Percentiles rank a stretch among this genome's conserved stretches.
Evolutionary conservation across 2,797 vertebrate genomes (phyloP).

Genomic region (Phrynocephalus guinanensis): DNA sequence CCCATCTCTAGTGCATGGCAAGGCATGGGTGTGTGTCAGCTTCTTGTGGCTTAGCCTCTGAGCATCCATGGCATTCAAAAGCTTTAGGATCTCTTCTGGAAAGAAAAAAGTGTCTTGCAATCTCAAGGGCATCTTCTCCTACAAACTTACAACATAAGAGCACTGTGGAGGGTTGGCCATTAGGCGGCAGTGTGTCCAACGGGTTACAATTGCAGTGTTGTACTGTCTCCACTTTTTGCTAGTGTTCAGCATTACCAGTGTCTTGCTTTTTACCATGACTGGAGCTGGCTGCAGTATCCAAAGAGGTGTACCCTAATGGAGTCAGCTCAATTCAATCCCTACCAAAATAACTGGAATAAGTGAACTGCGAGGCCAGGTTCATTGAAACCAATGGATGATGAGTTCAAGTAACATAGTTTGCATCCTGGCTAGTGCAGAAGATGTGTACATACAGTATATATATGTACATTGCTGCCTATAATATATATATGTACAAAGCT

Average conservation of each 20-base stretch:
- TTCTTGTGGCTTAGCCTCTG: neutral
- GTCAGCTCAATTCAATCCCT: neutral
- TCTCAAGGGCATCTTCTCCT: neutral
- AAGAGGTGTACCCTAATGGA: neutral
- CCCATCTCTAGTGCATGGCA: too few relatives aligned
- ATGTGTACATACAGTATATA: too few relatives aligned
- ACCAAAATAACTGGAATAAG: neutral
- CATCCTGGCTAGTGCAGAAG: neutral
- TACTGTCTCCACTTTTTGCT: neutral
- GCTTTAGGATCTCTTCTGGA: neutral
- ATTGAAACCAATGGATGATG: neutral
- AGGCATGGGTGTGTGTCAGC: neutral
- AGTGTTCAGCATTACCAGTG: neutral
- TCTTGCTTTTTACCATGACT: neutral
- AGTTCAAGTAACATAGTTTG: neutral
- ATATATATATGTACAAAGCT: too few relatives aligned
- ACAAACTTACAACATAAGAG: neutral
- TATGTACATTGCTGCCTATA: too few relatives aligned
- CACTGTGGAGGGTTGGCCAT: neutral
- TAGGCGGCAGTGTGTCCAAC: conserved; percentile 2
- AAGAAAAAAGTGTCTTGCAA: neutral
- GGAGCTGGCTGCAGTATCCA: neutral
- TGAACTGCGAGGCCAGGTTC: neutral
- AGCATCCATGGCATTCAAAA: neutral
- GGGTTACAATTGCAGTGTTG: neutral